phyloP scores from a whole-genome alignment of 1,140 invertebrate genomes.

The Antheraea pernyi region DNA sequence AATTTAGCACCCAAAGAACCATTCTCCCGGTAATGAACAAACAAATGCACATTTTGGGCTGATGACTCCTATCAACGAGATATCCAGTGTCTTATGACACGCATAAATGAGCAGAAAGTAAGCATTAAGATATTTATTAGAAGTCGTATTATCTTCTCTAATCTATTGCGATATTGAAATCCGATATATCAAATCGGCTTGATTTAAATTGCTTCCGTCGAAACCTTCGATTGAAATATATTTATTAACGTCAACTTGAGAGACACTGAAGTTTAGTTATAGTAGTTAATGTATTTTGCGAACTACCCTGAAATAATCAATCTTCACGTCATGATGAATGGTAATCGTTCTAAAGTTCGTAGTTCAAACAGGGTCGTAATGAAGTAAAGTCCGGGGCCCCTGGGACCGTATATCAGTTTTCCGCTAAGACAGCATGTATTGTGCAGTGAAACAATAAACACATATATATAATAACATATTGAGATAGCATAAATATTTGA shows the following conservation, averaged over 20 bases:
- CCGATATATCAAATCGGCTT: neutral
- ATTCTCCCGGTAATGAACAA: too few species aligned
- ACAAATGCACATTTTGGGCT: too few species aligned
- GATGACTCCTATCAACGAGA: too few species aligned
- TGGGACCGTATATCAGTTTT: neutral
- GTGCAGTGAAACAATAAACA: too few species aligned
- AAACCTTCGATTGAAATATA: neutral
- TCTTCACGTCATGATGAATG: slow-evolving; percentile 22
- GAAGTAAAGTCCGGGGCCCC: neutral
- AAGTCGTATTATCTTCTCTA: neutral
- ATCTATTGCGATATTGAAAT: neutral
- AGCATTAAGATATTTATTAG: too few species aligned
- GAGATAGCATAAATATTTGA: too few species aligned
- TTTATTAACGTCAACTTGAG: neutral
- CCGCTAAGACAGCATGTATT: too few species aligned
- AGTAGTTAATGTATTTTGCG: neutral
- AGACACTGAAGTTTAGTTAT: neutral
- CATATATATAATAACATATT: too few species aligned
- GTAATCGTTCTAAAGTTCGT: slow-evolving; percentile 20
- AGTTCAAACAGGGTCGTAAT: slow-evolving; percentile 21
- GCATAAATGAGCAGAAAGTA: too few species aligned
- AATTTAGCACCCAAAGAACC: too few species aligned
- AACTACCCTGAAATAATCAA: slow-evolving; percentile 14
- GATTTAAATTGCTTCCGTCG: neutral
- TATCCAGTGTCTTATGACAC: too few species aligned